Evolutionary conservation across 2,888 invertebrate species (phyloP).

Genomic region (Uloborus plumipes): DNA sequence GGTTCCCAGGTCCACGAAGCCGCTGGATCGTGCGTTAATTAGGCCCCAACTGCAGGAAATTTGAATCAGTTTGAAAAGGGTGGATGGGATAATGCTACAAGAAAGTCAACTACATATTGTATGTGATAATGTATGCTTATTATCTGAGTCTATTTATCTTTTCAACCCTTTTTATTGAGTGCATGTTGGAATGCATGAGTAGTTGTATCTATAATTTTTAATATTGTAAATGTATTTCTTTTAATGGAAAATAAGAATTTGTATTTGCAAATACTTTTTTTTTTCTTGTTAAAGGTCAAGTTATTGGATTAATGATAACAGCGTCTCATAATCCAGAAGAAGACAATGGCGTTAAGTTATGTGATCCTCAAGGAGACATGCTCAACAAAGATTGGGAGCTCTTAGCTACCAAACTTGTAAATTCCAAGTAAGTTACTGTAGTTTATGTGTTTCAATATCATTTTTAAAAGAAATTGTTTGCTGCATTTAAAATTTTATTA

Average conservation of each 20-base stretch:
- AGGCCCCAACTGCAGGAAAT: too few species aligned
- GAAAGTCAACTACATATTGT: too few species aligned
- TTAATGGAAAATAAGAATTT: background rate
- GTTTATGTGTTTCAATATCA: conserved; percentile 1
- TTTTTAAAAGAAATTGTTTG: background rate
- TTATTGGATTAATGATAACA: conserved; percentile 97
- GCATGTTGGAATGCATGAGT: too few species aligned
- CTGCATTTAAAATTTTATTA: too few species aligned
- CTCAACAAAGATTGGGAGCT: conserved; percentile 91
- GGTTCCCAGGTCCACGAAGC: too few species aligned
- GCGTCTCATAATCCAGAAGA: conserved; percentile 97
- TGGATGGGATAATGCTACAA: too few species aligned
- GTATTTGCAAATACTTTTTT: background rate
- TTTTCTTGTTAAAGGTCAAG: conserved; percentile 70
- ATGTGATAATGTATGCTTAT: too few species aligned
- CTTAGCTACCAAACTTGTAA: conserved; percentile 88
- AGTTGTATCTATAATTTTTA: background rate
- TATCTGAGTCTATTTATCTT: too few species aligned
- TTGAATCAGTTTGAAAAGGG: too few species aligned
- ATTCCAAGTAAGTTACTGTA: conserved; percentile 77
- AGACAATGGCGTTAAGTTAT: conserved; percentile 96
- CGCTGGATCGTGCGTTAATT: too few species aligned
- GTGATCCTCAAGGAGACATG: conserved; percentile 98
- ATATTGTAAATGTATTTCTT: background rate
- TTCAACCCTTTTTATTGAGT: too few species aligned